Evolutionary conservation across 2,797 vertebrate species (phyloP).

Genomic region (Poeciliopsis paucimaculata): DNA sequence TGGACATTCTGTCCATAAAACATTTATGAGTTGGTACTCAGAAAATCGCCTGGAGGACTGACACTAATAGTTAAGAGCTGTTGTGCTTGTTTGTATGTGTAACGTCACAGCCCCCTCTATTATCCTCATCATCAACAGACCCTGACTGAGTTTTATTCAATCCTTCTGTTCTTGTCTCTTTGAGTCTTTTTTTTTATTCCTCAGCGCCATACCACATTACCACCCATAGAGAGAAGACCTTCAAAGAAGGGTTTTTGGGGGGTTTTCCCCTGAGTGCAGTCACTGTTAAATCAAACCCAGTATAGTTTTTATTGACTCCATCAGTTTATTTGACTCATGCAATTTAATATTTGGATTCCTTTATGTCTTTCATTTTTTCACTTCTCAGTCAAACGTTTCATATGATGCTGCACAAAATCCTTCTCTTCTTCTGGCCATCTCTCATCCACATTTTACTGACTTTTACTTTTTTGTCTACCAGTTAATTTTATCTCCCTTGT

Average conservation of each 20-base stretch:
- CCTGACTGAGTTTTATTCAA: constrained; percentile 49
- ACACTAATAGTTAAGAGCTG: constrained; percentile 3
- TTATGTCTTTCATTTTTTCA: not conserved
- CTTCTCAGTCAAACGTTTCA: constrained; percentile 8
- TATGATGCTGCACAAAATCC: constrained; percentile 1
- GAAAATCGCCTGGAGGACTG: constrained; percentile 26
- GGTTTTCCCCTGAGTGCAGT: constrained; percentile 34
- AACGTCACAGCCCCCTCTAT: constrained; percentile 19
- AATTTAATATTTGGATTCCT: constrained; percentile 17
- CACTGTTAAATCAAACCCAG: constrained; percentile 50
- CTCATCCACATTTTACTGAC: not conserved
- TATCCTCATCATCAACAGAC: constrained; percentile 29
- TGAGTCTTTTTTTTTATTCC: constrained; percentile 25
- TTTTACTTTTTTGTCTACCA: not conserved
- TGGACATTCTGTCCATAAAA: constrained; percentile 2
- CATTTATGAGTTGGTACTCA: not conserved
- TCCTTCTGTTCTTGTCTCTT: constrained; percentile 54
- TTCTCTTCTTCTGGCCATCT: not conserved
- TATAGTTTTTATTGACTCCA: constrained; percentile 51
- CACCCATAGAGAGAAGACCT: constrained; percentile 49
- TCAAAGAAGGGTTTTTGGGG: constrained; percentile 52
- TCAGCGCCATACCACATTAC: constrained; percentile 45
- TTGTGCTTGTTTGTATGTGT: constrained; percentile 22
- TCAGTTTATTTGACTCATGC: constrained; percentile 51
- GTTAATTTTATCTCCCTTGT: not conserved